Percentiles rank a stretch among this genome's conserved stretches.
These are phyloP conservation scores for Sycophila sp. DNA, from an alignment of 1,140 invertebrate genomes.

Conservation along the genomic window DNA sequence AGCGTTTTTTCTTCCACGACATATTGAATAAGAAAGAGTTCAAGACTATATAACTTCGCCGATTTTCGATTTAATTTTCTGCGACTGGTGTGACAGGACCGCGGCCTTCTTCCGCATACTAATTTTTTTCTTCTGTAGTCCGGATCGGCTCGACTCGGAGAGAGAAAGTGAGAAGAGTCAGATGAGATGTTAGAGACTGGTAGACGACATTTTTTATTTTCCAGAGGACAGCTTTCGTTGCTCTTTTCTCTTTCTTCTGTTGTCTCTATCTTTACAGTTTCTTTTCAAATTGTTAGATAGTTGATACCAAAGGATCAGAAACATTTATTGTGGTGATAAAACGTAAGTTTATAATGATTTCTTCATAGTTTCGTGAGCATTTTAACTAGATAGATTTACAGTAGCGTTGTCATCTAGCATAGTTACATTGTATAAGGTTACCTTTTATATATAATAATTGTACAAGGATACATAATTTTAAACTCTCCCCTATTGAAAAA, in stretches of 20 bases:
- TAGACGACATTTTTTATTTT: conserved; percentile 7
- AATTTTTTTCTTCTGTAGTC: conserved; percentile 8
- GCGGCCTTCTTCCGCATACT: conserved; percentile 7
- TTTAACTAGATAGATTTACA: no score
- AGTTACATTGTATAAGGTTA: no score
- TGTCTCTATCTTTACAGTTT: conserved; percentile 13
- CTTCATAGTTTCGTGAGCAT: no score
- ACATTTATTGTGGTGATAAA: no score
- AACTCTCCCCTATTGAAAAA: no score
- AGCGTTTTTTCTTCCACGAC: not conserved
- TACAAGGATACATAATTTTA: no score
- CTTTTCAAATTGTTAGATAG: conserved; percentile 10
- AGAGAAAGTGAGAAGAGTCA: not conserved
- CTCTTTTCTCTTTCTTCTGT: conserved; percentile 21
- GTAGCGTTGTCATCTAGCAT: no score
- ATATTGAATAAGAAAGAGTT: not conserved
- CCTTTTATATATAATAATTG: no score
- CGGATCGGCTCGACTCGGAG: not conserved
- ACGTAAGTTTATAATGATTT: no score
- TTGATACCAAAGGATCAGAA: no score
- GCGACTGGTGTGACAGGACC: not conserved
- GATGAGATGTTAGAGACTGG: not conserved
- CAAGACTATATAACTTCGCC: not conserved
- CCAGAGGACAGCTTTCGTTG: conserved; percentile 2
- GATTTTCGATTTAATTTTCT: conserved; percentile 26